These are phyloP conservation scores for Mandrillus leucophaeus DNA, from an alignment of 2,113 vertebrate genomes.

Conservation along the genomic window DNA sequence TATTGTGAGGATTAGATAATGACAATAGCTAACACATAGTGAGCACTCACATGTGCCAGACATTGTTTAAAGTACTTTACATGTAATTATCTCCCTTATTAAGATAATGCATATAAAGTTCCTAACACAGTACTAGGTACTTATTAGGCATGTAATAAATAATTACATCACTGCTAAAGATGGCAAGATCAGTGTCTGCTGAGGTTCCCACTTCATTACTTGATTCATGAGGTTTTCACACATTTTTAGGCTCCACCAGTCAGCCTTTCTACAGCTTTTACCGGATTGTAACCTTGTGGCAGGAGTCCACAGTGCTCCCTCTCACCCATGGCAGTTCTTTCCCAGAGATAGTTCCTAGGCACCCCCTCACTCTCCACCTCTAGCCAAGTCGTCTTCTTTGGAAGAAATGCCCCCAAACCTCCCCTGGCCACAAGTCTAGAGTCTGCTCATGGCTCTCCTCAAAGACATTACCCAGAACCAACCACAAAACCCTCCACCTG, in stretches of 20 bases:
- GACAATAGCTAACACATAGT: too few species aligned
- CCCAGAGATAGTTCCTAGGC: background rate
- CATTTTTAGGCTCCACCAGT: background rate
- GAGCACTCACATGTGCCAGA: background rate
- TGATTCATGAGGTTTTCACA: background rate
- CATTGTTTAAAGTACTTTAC: background rate
- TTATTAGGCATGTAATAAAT: background rate
- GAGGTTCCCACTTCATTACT: background rate
- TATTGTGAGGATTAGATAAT: background rate
- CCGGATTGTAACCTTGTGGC: background rate
- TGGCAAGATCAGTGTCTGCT: background rate
- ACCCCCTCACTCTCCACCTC: background rate
- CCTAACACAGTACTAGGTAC: background rate
- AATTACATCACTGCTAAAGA: background rate
- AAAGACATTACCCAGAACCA: background rate
- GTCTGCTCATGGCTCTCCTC: background rate
- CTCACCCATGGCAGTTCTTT: background rate
- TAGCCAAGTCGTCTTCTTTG: background rate
- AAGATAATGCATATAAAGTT: background rate
- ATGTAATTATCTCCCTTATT: background rate
- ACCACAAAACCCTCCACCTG: background rate
- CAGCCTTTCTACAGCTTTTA: background rate
- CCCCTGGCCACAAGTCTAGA: background rate
- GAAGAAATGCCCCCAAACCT: background rate
- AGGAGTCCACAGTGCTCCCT: background rate